Conservation (phyloP, 2,113 vertebrate species). For the Pseudopodoces humilis region DNA sequence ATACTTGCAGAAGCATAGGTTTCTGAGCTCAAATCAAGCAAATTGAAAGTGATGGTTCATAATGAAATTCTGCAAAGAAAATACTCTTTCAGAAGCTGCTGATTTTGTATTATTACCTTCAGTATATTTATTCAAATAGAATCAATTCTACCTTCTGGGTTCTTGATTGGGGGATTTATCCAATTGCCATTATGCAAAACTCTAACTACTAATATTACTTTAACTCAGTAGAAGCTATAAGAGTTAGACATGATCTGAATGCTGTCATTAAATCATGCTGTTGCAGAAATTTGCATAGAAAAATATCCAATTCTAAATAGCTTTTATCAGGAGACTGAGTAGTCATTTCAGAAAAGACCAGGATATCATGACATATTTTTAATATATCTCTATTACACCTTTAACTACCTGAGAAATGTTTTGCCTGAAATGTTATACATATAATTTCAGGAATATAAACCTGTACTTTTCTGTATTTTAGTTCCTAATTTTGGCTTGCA, state of each 20-base stretch:
- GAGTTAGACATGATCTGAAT: neutral
- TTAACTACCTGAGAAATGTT: neutral
- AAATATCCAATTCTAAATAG: neutral
- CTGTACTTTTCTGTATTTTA: neutral
- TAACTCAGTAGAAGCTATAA: neutral
- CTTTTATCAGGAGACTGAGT: neutral
- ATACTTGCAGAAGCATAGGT: neutral
- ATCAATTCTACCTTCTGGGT: neutral
- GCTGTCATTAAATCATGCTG: neutral
- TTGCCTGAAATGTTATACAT: neutral
- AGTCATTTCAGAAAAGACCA: neutral
- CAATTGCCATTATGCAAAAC: neutral
- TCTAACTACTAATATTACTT: neutral
- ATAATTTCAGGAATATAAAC: neutral
- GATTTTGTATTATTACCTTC: neutral
- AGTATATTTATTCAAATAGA: neutral
- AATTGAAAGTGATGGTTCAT: neutral
- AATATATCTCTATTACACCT: neutral
- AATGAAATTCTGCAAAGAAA: neutral
- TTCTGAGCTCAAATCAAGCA: neutral
- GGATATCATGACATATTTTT: neutral
- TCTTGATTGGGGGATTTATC: neutral
- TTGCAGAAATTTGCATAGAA: neutral
- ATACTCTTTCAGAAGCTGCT: neutral
- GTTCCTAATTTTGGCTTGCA: neutral